Evolutionary conservation across 2,888 invertebrate species (phyloP).

Genomic region (Caenorhabditis wallacei): DNA sequence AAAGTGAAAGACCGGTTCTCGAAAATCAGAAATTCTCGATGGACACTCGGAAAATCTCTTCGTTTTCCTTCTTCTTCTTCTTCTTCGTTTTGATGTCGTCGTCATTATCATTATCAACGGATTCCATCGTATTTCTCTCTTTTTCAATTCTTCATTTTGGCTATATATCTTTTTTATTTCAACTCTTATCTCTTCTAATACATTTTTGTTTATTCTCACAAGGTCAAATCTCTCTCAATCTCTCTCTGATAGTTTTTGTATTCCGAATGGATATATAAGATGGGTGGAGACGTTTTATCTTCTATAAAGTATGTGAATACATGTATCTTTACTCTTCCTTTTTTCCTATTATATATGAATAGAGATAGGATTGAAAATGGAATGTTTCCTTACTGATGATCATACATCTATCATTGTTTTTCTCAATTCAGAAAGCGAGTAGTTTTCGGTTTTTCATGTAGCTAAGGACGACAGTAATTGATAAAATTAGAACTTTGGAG

Average conservation of each 20-base stretch:
- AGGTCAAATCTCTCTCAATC: conserved; percentile 47
- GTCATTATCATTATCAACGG: conserved; percentile 47
- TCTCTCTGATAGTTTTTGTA: conserved; percentile 39
- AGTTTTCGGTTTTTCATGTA: neutral
- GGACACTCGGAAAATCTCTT: conserved; percentile 32
- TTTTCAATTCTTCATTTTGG: conserved; percentile 24
- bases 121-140: conserved; percentile 24
- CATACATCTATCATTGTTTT: conserved; percentile 39
- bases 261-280: conserved; percentile 25
- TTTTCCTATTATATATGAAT: conserved; percentile 22
- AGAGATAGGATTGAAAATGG: neutral
- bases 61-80: conserved; percentile 21
- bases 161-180: conserved; percentile 55
- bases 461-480: neutral
- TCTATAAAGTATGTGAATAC: neutral
- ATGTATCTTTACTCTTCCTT: conserved; percentile 13
- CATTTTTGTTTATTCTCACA: conserved; percentile 52
- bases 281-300: conserved; percentile 21
- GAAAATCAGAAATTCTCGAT: conserved; percentile 47
- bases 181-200: neutral
- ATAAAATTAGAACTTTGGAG: neutral
- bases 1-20: conserved; percentile 49
- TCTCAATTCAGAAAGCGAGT: neutral
- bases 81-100: neutral
- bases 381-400: conserved; percentile 17